Percentiles rank a stretch among this genome's conserved stretches.
Conservation (phyloP, 1,140 invertebrate genomes). For the Orussus abietinus region DNA sequence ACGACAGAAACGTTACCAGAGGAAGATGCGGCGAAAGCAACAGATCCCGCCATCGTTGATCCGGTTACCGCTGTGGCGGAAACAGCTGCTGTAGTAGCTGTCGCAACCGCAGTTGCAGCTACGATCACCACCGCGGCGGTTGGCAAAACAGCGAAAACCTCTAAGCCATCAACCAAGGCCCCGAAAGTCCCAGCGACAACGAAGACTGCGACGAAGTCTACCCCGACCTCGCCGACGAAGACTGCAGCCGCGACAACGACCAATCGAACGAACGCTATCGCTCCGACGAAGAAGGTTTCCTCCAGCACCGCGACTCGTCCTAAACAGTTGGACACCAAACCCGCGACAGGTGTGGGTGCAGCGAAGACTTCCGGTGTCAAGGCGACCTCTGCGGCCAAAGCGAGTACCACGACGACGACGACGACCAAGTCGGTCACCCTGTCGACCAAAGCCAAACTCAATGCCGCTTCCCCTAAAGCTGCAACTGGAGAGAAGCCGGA, state of each 20-base stretch:
- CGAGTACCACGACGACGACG: conserved; percentile 12
- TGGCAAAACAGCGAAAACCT: conserved; percentile 14
- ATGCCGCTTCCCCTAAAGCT: conserved; percentile 11
- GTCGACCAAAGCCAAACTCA: conserved; percentile 17
- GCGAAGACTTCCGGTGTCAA: too few relatives aligned
- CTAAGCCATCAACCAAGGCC: conserved; percentile 27
- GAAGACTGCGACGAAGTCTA: conserved; percentile 36
- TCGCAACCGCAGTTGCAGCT: conserved; percentile 22
- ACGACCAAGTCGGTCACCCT: too few relatives aligned
- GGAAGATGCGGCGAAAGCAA: too few relatives aligned
- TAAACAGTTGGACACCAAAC: conserved; percentile 14
- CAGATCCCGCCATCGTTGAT: conserved; percentile 15
- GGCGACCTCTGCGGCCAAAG: too few relatives aligned
- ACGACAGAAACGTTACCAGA: not conserved
- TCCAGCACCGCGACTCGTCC: conserved; percentile 18
- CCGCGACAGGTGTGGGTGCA: too few relatives aligned
- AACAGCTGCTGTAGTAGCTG: conserved; percentile 28
- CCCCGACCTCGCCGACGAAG: conserved; percentile 41
- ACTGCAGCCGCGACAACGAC: conserved; percentile 20
- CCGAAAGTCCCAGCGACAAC: conserved; percentile 29
- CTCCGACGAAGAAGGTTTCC: conserved; percentile 30
- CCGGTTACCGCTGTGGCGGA: conserved; percentile 29
- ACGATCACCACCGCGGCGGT: conserved; percentile 29
- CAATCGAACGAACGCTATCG: conserved; percentile 18
- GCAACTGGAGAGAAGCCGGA: conserved; percentile 25